These are phyloP conservation scores for Lottia scabra DNA, from an alignment of 2,888 invertebrate genomes.

Conservation along the genomic window DNA sequence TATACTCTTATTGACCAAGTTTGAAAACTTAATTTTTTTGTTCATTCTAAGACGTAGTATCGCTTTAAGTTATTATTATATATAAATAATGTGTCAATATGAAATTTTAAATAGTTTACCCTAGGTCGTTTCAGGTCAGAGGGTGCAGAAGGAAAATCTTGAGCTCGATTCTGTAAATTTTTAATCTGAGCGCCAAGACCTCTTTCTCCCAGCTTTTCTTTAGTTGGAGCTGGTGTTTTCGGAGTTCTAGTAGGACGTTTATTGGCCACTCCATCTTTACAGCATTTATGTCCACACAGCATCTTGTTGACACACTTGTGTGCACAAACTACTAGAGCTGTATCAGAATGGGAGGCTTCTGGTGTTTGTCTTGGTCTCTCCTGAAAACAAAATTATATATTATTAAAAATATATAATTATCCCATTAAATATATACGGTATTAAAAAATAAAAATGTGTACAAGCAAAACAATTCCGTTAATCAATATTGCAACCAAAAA, in stretches of 20 bases:
- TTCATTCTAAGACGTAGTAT: no score
- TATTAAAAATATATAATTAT: no score
- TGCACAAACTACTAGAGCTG: conserved; percentile 35
- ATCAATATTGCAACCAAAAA: no score
- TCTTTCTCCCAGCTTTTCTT: not conserved
- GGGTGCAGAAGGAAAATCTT: conserved; percentile 13
- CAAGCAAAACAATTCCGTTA: no score
- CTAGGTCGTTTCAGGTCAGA: conserved; percentile 17
- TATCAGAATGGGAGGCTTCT: conserved; percentile 8
- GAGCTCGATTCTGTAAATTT: conserved; percentile 14
- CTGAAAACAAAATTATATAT: not conserved
- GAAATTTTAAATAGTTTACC: no score
- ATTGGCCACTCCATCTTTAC: conserved; percentile 47
- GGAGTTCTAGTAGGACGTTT: not conserved
- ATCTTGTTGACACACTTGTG: conserved; percentile 58
- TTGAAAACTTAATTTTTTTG: no score
- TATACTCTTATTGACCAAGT: no score
- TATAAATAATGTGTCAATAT: no score
- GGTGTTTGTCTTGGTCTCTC: conserved; percentile 14
- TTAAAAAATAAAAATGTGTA: no score
- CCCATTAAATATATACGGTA: no score
- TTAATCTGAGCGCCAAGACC: conserved; percentile 11
- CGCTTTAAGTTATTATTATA: no score
- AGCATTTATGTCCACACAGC: conserved; percentile 61
- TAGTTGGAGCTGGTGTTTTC: not conserved